These are phyloP conservation scores for Pocillopora grandis DNA, from an alignment of 92 coral and sea anemone species.

Conservation along the genomic window DNA sequence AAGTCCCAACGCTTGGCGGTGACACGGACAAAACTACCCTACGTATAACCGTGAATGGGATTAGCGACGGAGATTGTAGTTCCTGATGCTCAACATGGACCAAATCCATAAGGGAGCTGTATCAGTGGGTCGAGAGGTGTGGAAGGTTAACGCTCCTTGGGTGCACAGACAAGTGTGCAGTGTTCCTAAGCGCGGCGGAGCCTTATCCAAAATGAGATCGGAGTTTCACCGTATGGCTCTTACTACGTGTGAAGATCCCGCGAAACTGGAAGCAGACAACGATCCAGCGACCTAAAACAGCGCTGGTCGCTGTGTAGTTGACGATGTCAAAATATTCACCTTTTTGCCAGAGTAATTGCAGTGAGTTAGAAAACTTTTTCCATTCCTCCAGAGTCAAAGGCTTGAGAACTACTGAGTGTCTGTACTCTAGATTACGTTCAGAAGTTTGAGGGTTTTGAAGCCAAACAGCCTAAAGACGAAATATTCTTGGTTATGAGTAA, in stretches of 20 bases:
- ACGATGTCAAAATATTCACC: neutral
- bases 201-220: neutral
- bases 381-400: too few relatives aligned
- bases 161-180: neutral
- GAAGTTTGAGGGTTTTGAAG: too few relatives aligned
- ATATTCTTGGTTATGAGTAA: too few relatives aligned
- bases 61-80: too few relatives aligned
- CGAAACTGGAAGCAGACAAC: neutral
- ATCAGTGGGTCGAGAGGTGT: neutral
- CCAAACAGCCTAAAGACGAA: too few relatives aligned
- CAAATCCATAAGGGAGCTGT: neutral
- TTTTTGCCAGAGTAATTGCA: neutral
- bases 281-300: neutral
- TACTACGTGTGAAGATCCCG: neutral
- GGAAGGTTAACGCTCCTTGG: neutral
- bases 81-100: neutral
- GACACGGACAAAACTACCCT: slow-evolving; percentile 42
- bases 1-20: slow-evolving; percentile 19
- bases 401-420: too few relatives aligned
- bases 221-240: neutral
- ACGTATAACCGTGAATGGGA: neutral
- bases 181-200: neutral
- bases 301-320: slow-evolving; percentile 14
- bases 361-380: too few relatives aligned
- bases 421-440: too few relatives aligned